Evolutionary conservation across 2,113 vertebrate genomes (phyloP).

Genomic region (Callopanchax toddi): DNA sequence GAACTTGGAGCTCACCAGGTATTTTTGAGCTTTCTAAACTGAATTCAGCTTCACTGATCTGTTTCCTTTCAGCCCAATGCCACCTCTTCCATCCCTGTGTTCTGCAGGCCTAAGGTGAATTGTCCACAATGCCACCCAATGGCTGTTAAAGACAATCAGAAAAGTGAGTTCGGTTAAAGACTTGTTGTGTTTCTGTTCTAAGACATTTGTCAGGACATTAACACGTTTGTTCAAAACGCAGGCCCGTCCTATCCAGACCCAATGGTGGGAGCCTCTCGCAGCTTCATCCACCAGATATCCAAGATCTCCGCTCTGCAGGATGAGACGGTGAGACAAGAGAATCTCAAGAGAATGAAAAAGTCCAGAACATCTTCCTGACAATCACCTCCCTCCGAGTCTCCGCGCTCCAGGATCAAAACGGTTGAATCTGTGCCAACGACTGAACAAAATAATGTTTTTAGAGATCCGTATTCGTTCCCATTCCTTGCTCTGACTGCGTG

Average conservation of each 20-base stretch:
- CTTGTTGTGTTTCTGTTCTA: not conserved
- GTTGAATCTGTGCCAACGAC: conserved; percentile 60
- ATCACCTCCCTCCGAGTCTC: conserved; percentile 46
- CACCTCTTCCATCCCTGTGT: conserved; percentile 15
- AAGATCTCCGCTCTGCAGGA: conserved; percentile 76
- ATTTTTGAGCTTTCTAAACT: conserved; percentile 23
- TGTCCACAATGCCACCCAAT: conserved; percentile 50
- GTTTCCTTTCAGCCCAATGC: not conserved
- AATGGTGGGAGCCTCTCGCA: conserved; percentile 61
- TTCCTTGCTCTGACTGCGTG: conserved; percentile 61
- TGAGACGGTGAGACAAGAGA: conserved; percentile 75
- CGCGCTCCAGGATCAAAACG: conserved; percentile 44
- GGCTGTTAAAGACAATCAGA: conserved; percentile 62
- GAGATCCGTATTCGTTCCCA: conserved; percentile 46
- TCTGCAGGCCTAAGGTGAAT: conserved; percentile 68
- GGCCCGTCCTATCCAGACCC: conserved; percentile 70
- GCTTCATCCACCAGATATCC: conserved; percentile 73
- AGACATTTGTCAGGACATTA: not conserved
- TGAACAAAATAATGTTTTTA: conserved; percentile 29
- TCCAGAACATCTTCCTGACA: conserved; percentile 67
- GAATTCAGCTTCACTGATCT: conserved; percentile 3
- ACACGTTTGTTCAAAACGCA: not conserved
- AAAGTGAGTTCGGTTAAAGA: conserved; percentile 61
- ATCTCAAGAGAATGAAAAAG: conserved; percentile 70
- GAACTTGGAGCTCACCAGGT: conserved; percentile 70